Conservation (phyloP, 2,888 invertebrate species). For the Tholera decimalis region DNA sequence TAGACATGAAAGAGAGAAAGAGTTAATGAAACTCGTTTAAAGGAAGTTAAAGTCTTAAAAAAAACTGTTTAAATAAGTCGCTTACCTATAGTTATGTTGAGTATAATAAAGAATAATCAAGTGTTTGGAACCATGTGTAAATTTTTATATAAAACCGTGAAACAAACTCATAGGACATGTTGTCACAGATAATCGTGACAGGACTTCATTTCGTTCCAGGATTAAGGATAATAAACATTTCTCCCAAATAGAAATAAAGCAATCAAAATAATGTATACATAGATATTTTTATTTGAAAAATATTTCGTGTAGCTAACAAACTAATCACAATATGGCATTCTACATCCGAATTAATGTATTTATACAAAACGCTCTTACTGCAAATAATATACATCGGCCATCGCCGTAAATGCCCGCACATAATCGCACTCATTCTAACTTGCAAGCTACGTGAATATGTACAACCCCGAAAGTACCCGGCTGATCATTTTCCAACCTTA, state of each 20-base stretch:
- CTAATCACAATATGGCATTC: constrained; percentile 85
- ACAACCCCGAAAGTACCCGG: constrained; percentile 14
- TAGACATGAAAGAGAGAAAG: too few species aligned
- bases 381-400: constrained; percentile 73
- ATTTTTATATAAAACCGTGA: too few species aligned
- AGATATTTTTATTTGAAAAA: constrained; percentile 86
- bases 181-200: too few species aligned
- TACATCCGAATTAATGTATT: constrained; percentile 76
- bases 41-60: too few species aligned
- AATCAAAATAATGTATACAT: constrained; percentile 76
- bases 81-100: too few species aligned
- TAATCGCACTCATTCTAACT: constrained; percentile 61
- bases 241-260: constrained; percentile 69
- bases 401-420: constrained; percentile 39
- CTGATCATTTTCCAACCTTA: background rate
- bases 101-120: too few species aligned
- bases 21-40: too few species aligned
- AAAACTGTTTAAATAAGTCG: too few species aligned
- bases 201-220: too few species aligned
- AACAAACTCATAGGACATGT: too few species aligned
- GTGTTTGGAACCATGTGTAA: too few species aligned
- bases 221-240: background rate
- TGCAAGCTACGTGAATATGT: constrained; percentile 64
- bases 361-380: constrained; percentile 72
- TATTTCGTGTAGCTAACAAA: constrained; percentile 81